Base-by-base conservation (phyloP, 2,888 invertebrate species). In the Steromphala cineraria region DNA sequence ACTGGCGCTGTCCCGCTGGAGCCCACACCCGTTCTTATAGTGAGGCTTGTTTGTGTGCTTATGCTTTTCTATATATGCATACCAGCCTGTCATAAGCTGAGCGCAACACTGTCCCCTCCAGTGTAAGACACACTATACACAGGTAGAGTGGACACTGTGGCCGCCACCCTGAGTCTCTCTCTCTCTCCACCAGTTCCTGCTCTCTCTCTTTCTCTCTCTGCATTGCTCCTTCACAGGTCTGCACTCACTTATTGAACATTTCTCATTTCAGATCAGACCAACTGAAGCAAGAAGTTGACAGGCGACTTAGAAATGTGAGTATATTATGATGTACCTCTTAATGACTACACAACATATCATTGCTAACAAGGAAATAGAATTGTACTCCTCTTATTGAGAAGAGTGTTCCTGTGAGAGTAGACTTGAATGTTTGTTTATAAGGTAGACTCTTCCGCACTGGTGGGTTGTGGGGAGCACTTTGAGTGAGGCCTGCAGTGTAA, bases 271-370 rank as follows among this genome's bases (percentile, higher is more conserved):
- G 89, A n/a, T 85, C 85, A 67, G 87, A 86, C 52, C 83, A 87
- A 21, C 81, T 90, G 53, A 88, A 87, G 77, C 79, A 84, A 31
- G 89, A 89, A 81, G 84, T 82, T 53, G 88, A 89, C 55, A 82
- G 87, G 75, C 81, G 89, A 52, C 78, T 90, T 15, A 80, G 89
- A 78, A 89, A 90, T 79, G 90, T 90, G 82, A 90, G 90, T 89
- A 53, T 36, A 52, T 28, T 55, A 62, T 40, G 15, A 28, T 74
- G 28, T 74, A 24, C 15, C 71, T 31, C 8, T 74, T 19, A n/a
- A 28, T 31, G 19, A 40, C 10, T 17, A 36, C 36, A 28, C 40
- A 15, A 31, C 19, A 31, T 21, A 13, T 19, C 17, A 5, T 17
- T 28, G n/a, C 13, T 31, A 3, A 46, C 19, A 15, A 31, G 71